Percentiles rank a stretch among this genome's conserved stretches.
Conservation (phyloP, 2,888 invertebrate species). For the Kuschelorhynchus macadamiae region DNA sequence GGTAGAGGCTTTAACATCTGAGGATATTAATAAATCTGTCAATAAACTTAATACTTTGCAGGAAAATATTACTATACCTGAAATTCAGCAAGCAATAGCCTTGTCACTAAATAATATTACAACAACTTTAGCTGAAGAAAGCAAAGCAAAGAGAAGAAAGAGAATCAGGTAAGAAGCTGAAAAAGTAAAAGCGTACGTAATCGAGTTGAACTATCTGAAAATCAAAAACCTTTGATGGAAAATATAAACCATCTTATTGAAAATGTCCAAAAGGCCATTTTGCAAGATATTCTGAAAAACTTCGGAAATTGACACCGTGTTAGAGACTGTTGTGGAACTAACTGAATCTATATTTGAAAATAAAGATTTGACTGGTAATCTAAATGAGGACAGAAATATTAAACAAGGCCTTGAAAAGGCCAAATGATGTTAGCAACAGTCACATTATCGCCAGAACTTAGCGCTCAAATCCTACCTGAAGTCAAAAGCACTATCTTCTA, state of each 20-base stretch:
- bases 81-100: no score
- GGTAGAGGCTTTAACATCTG: neutral
- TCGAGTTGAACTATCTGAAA: slow-evolving; percentile 27
- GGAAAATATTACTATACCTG: no score
- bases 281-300: slow-evolving; percentile 9
- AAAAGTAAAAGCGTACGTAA: slow-evolving; percentile 37
- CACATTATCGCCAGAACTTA: slow-evolving; percentile 11
- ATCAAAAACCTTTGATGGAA: slow-evolving; percentile 24
- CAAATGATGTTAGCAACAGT: slow-evolving; percentile 24
- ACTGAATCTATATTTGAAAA: slow-evolving; percentile 29
- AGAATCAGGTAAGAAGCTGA: slow-evolving; percentile 27
- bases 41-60: neutral
- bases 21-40: no score
- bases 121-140: slow-evolving; percentile 2
- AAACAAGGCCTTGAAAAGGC: slow-evolving; percentile 33
- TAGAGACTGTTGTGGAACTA: slow-evolving; percentile 37
- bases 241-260: slow-evolving; percentile 33
- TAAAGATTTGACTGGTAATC: no score
- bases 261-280: slow-evolving; percentile 25
- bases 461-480: slow-evolving; percentile 12
- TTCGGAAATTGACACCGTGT: slow-evolving; percentile 22
- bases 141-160: slow-evolving; percentile 12
- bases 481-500: slow-evolving; percentile 28
- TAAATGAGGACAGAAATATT: slow-evolving; percentile 10
- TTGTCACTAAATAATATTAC: slow-evolving; percentile 6